These are phyloP conservation scores for Ptyas mucosa DNA, from an alignment of 2,113 vertebrate species.

Conservation along the genomic window DNA sequence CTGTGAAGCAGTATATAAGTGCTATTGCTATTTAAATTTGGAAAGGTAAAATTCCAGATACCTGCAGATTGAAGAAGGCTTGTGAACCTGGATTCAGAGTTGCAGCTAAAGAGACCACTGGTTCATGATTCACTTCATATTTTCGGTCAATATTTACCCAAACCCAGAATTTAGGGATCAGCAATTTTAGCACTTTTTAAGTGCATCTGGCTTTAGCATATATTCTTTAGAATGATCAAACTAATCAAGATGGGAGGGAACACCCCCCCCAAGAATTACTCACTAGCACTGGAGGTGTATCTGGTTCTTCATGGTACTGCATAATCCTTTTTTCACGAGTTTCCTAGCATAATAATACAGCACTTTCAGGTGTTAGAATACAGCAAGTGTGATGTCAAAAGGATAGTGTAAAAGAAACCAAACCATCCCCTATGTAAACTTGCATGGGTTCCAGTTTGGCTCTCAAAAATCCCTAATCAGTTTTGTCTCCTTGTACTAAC, in stretches of 20 bases:
- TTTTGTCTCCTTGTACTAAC: background rate
- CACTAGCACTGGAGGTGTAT: constrained; percentile 80
- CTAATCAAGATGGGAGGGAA: background rate
- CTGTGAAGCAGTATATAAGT: too few relatives aligned
- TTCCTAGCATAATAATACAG: constrained; percentile 68
- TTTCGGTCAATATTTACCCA: background rate
- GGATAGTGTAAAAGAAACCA: background rate
- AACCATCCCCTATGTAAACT: background rate
- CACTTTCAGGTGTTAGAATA: background rate
- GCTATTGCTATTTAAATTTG: background rate
- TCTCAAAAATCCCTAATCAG: background rate
- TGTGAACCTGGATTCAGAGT: background rate
- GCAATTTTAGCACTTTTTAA: background rate
- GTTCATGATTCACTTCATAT: background rate
- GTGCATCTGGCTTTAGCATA: background rate
- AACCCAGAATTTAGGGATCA: background rate
- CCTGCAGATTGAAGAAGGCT: background rate
- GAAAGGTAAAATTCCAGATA: background rate
- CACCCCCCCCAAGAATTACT: constrained; percentile 6
- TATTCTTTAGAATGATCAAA: background rate
- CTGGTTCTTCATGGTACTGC: constrained; percentile 80
- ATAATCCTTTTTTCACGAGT: constrained; percentile 82
- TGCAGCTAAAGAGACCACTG: background rate
- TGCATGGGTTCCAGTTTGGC: background rate
- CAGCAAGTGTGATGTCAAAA: background rate